phyloP scores from a whole-genome alignment of 2,797 vertebrate species.

The Crenuchus spilurus region DNA sequence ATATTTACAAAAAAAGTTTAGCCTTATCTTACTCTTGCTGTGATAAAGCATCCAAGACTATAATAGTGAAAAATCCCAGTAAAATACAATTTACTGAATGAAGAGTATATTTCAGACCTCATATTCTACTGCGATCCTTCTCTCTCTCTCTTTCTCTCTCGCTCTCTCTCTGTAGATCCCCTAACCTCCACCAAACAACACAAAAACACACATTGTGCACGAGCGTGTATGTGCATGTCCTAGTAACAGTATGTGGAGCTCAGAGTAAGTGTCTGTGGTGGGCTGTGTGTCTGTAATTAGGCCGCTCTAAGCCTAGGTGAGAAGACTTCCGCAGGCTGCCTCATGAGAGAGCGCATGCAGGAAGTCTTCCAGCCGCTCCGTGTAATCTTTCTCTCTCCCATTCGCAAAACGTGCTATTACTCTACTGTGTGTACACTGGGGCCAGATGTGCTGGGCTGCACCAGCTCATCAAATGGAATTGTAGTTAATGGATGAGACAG shows the following conservation, averaged over 20 bases:
- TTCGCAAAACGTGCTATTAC: constrained; percentile 73
- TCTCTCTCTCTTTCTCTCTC: constrained; percentile 21
- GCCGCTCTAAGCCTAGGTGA: constrained; percentile 74
- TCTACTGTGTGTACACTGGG: constrained; percentile 70
- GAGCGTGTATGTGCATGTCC: constrained; percentile 73
- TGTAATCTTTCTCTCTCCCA: constrained; percentile 67
- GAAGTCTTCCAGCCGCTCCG: constrained; percentile 69
- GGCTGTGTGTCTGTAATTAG: constrained; percentile 73
- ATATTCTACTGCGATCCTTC: background rate
- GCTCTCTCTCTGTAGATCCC: constrained; percentile 62
- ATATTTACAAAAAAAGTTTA: too few relatives aligned
- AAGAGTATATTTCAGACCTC: too few relatives aligned
- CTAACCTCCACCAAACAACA: constrained; percentile 2
- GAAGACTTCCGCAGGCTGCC: constrained; percentile 68
- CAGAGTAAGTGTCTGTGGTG: constrained; percentile 42
- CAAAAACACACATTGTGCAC: constrained; percentile 17
- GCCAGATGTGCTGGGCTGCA: constrained; percentile 79
- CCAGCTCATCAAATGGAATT: constrained; percentile 70
- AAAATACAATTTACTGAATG: too few relatives aligned
- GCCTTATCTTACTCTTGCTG: too few relatives aligned
- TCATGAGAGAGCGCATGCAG: constrained; percentile 69
- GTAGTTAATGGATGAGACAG: constrained; percentile 60
- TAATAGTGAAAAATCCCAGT: too few relatives aligned
- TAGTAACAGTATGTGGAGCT: constrained; percentile 53
- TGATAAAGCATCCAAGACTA: too few relatives aligned